Percentiles rank a stretch among this genome's conserved stretches.
Conservation (phyloP, 2,797 vertebrate genomes). For the Tiaroga cobitis region DNA sequence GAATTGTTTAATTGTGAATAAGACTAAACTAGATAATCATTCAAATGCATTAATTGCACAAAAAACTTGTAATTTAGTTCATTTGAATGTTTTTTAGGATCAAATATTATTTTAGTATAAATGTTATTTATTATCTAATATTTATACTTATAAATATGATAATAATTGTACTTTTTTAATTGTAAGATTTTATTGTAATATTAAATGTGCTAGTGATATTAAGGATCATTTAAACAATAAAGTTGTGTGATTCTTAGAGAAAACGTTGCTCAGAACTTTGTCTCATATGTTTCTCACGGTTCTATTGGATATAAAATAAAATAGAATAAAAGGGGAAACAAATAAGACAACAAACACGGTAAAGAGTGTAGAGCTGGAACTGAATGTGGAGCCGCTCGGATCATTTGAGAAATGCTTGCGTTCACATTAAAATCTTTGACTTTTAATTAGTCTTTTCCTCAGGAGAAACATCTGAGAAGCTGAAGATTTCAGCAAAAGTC, state of each 20-base stretch:
- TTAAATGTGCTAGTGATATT: background rate
- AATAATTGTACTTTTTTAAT: background rate
- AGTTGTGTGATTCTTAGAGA: background rate
- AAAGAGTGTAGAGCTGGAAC: background rate
- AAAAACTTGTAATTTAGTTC: too few relatives aligned
- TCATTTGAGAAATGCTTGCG: background rate
- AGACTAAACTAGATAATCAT: background rate
- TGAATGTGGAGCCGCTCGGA: background rate
- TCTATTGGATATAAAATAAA: too few relatives aligned
- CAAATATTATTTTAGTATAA: background rate
- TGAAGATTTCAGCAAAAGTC: background rate
- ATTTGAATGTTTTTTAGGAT: background rate
- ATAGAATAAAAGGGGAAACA: background rate
- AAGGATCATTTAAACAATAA: background rate
- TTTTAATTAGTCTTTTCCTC: background rate
- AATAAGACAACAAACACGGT: background rate
- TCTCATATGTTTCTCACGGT: background rate
- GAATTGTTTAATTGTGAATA: background rate
- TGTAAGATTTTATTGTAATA: background rate
- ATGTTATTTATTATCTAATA: background rate
- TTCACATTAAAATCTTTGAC: background rate
- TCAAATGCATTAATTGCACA: background rate
- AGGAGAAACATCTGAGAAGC: background rate
- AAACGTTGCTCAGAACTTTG: background rate
- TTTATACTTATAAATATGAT: background rate